Base-by-base conservation (phyloP, 2,113 vertebrate species). In the Eulemur macaco region DNA sequence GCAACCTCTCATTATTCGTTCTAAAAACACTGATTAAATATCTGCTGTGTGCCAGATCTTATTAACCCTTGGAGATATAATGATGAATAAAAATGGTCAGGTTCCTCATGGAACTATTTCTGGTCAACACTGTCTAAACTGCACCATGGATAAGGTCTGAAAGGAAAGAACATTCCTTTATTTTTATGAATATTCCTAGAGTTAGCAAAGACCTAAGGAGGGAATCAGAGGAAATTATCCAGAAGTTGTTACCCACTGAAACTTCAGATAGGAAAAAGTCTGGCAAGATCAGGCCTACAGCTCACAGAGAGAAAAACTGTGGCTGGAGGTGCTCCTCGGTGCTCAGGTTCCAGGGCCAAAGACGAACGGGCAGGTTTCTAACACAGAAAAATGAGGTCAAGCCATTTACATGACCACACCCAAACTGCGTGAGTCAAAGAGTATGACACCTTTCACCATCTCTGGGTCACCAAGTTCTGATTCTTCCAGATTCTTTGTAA, bases 1-100 rank as follows among this genome's bases (percentile, higher is more conserved):
- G 21, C 1, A 29, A 37, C 89, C 50, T 80, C 52, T 63, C 20
- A 9, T 64, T 52, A 29, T 37, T 71, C 18, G 63, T 34, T 91
- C 69, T 76, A 29, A 47, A 96, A 94, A 13, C 58, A n/a, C 58
- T 60, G n/a, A 93, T 42, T 60, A 80, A 15, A 60, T 47, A 63
- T 58, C 47, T 64, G 11, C 34, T 63, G 29, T 4, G 7, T 52
- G 12, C 37, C 6, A 54, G 8, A 34, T 63, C 47, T 12, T 39
- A 6, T 37, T 85, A 58, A 37, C 10, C 42, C 23, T n/a, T 54
- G 15, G 45, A 25, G 25, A 20, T 39, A 45, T 0, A 5, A 2
- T 12, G 47, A 74, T 76, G 34, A 71, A 54, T 27, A 45, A 42
- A 52, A 37, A 63, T 21, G 25, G 21, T 21, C 34, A 74, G 56